phyloP scores from a whole-genome alignment of 2,888 invertebrate genomes.

The Cryptus armator region DNA sequence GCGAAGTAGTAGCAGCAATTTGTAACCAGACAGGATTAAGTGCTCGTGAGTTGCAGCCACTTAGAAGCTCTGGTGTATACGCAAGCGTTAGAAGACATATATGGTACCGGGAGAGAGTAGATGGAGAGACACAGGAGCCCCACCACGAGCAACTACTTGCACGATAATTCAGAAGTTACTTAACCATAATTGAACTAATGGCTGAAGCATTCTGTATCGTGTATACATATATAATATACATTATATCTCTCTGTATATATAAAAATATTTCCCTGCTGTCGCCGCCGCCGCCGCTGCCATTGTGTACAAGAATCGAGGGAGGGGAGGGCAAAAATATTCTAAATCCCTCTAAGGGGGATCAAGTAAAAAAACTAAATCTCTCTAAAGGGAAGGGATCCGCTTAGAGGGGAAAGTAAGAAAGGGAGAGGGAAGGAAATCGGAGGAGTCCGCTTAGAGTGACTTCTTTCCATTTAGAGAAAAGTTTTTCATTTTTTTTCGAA shows the following conservation, averaged over 20 bases:
- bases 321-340: no score
- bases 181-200: conserved; percentile 69
- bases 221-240: not conserved
- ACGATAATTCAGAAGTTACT: conserved; percentile 71
- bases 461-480: no score
- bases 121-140: conserved; percentile 40
- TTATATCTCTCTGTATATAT: not conserved
- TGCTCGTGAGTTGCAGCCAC: conserved; percentile 68
- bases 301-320: no score
- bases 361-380: no score
- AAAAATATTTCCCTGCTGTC: no score
- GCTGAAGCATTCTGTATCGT: conserved; percentile 51
- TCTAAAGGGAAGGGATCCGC: no score
- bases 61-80: conserved; percentile 54
- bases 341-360: no score
- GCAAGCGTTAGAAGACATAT: conserved; percentile 4
- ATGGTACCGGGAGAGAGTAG: conserved; percentile 13
- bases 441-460: no score
- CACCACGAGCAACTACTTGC: conserved; percentile 61
- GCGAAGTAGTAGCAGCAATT: conserved; percentile 65
- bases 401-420: no score
- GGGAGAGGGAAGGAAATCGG: no score
- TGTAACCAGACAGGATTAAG: conserved; percentile 67
- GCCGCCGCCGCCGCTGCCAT: no score
- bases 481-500: no score